These are phyloP conservation scores for Chaetodon trifasciatus DNA, from an alignment of 2,797 vertebrate genomes.

Conservation along the genomic window DNA sequence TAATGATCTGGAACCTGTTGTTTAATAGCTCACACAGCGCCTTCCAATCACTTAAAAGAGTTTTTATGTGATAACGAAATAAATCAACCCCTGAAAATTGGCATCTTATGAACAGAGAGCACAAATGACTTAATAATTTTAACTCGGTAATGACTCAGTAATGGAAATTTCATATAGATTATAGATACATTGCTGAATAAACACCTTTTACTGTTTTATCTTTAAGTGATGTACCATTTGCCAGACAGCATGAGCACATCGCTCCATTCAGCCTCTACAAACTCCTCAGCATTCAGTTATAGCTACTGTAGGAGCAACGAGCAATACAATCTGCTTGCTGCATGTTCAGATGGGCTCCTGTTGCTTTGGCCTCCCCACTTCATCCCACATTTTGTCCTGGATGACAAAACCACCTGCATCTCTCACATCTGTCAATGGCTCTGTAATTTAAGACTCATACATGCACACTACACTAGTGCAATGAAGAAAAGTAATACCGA, in stretches of 20 bases:
- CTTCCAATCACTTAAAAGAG: background rate
- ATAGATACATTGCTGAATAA: no score
- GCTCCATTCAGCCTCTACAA: background rate
- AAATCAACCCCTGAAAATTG: background rate
- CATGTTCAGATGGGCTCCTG: constrained; percentile 16
- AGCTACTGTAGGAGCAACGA: constrained; percentile 5
- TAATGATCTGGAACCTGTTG: constrained; percentile 2
- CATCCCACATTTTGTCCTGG: constrained; percentile 28
- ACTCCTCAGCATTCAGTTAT: background rate
- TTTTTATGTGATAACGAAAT: constrained; percentile 2
- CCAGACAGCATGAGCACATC: background rate
- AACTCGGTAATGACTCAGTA: background rate
- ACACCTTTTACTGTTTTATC: background rate
- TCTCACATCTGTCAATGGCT: constrained; percentile 71
- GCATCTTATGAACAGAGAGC: background rate
- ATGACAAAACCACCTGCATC: constrained; percentile 76
- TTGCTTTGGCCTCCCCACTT: background rate
- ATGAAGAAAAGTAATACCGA: background rate
- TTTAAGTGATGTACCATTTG: constrained; percentile 19
- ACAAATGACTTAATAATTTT: background rate
- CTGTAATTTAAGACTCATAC: constrained; percentile 58
- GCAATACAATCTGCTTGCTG: constrained; percentile 12
- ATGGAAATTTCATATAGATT: constrained; percentile 54
- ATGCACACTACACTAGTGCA: constrained; percentile 15
- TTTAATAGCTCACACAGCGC: background rate